Percentiles rank a stretch among this genome's conserved stretches.
Conservation (phyloP, 2,888 invertebrate genomes). For the Oscheius sp. region DNA sequence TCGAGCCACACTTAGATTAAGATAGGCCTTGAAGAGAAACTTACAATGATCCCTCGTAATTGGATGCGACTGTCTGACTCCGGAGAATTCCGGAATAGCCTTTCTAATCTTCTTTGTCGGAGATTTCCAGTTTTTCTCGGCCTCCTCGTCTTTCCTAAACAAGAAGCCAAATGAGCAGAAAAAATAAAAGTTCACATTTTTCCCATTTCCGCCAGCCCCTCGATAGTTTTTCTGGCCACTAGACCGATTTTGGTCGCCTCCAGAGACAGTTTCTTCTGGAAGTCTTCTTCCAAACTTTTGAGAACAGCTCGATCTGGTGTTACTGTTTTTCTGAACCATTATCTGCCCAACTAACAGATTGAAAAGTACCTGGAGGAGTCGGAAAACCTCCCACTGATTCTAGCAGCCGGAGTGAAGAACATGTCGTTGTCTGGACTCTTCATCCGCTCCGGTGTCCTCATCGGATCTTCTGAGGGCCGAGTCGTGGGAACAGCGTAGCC, state of each 20-base stretch:
- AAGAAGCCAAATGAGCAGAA: background rate
- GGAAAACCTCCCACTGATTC: background rate
- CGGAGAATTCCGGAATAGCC: constrained; percentile 7
- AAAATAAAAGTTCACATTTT: constrained; percentile 6
- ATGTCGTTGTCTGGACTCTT: constrained; percentile 15
- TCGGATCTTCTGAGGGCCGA: too few relatives aligned
- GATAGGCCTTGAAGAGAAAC: background rate
- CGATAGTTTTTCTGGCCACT: constrained; percentile 11
- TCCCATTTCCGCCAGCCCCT: constrained; percentile 12
- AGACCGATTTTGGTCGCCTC: constrained; percentile 15
- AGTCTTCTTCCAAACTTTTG: background rate
- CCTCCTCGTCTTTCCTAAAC: background rate
- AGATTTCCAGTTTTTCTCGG: constrained; percentile 10
- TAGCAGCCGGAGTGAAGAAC: constrained; percentile 18
- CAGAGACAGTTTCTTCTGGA: constrained; percentile 9
- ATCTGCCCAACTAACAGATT: background rate
- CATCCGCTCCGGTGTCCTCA: constrained; percentile 14
- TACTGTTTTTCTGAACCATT: background rate
- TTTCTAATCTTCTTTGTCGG: background rate
- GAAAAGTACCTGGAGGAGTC: background rate
- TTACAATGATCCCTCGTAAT: constrained; percentile 6
- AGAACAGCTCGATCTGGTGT: background rate
- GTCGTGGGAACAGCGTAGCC: constrained; percentile 24
- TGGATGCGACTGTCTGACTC: constrained; percentile 18
- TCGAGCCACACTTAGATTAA: too few relatives aligned